Conservation (phyloP, 2,888 invertebrate species). For the Sepiola atlantica region DNA sequence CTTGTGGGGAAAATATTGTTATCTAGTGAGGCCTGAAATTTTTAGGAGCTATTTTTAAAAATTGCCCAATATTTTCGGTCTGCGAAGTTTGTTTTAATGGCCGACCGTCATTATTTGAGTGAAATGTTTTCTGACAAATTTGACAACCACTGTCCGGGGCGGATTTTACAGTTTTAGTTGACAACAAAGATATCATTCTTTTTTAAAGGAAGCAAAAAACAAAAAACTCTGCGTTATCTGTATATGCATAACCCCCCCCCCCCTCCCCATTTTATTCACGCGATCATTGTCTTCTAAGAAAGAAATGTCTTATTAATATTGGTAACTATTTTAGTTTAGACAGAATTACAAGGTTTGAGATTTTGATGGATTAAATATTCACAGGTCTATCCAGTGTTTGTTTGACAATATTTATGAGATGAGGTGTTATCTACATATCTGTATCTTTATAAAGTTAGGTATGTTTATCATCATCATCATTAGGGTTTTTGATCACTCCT, state of each 20-base stretch:
- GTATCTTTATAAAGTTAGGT: no score
- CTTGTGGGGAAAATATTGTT: neutral
- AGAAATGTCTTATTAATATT: neutral
- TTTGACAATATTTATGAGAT: no score
- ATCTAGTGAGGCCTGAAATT: neutral
- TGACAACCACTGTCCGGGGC: neutral
- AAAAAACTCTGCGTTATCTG: neutral
- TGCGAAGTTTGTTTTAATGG: conserved; percentile 12
- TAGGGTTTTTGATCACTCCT: no score
- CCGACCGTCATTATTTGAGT: neutral
- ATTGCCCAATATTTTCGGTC: neutral
- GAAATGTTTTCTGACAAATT: conserved; percentile 2
- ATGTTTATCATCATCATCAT: no score
- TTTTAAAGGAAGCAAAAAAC: neutral
- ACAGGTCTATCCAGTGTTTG: no score
- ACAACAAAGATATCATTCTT: neutral
- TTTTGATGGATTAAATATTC: neutral
- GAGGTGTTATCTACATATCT: no score
- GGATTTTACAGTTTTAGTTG: neutral
- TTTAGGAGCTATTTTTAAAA: conserved; percentile 14
- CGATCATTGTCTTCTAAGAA: neutral
- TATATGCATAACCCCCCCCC: no score
- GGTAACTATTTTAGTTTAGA: neutral
- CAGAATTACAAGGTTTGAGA: neutral
- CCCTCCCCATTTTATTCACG: neutral